phyloP scores from a whole-genome alignment of 92 coral and sea anemone species.

The Palythoa caribaeorum region DNA sequence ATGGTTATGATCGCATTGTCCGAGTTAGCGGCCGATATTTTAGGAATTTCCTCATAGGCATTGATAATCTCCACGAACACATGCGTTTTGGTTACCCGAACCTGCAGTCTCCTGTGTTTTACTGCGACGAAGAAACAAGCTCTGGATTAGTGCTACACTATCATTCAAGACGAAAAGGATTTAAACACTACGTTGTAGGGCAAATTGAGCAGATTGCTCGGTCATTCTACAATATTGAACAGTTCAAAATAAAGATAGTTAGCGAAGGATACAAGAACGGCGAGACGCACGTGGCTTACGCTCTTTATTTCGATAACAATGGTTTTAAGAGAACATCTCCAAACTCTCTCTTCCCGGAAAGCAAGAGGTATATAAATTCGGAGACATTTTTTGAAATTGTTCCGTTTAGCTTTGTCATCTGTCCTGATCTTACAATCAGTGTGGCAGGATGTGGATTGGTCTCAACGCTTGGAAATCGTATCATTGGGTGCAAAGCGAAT shows the following conservation, averaged over 20 bases:
- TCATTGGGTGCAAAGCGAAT: slow-evolving; percentile 70
- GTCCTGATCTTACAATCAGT: slow-evolving; percentile 71
- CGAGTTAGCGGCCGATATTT: slow-evolving; percentile 75
- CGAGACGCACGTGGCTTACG: slow-evolving; percentile 71
- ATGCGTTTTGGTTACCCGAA: slow-evolving; percentile 89
- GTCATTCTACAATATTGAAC: slow-evolving; percentile 65
- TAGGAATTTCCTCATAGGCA: slow-evolving; percentile 74
- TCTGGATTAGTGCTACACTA: slow-evolving; percentile 77
- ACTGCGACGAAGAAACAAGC: slow-evolving; percentile 84
- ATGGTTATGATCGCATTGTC: slow-evolving; percentile 79
- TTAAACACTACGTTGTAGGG: slow-evolving; percentile 77
- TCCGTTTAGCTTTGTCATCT: slow-evolving; percentile 81
- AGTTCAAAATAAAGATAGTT: slow-evolving; percentile 61
- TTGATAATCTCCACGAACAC: slow-evolving; percentile 84
- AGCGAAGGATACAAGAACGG: slow-evolving; percentile 27
- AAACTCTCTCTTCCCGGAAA: slow-evolving; percentile 56
- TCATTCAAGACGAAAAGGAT: slow-evolving; percentile 71
- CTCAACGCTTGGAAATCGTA: slow-evolving; percentile 75
- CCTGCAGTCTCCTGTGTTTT: slow-evolving; percentile 77
- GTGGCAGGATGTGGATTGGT: slow-evolving; percentile 80
- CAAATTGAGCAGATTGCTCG: slow-evolving; percentile 78
- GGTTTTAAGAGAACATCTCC: slow-evolving; percentile 71
- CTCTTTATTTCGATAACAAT: slow-evolving; percentile 71
- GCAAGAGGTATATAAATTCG: slow-evolving; percentile 49
- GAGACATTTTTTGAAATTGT: slow-evolving; percentile 83